Evolutionary conservation across 2,888 invertebrate species (phyloP), one percentile per base, ranked within the genome.

Genomic region (Zootermopsis nevadensis): DNA sequence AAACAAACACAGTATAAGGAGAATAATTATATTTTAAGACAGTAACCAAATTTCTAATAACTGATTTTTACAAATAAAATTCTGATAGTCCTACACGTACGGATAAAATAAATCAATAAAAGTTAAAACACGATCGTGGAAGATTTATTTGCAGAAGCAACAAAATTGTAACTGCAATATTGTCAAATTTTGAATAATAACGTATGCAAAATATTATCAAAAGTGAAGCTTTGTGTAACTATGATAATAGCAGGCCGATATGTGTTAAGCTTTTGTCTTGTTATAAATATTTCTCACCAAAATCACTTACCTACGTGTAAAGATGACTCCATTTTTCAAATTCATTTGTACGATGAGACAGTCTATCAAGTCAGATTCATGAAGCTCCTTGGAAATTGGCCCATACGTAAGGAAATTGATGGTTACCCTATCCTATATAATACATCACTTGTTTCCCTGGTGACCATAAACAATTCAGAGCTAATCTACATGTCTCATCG

Each of bases 391-490:
- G 35, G 33, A 74, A 74, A 74, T 74, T 74, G 35, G 74, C n/a
- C 74, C 38, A 35, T 38, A 42, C 27, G 74, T 74, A 38, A 42
- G 74, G 74, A 38, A 74, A 74, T 38, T 74, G 74, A 74, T 74
- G 74, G 38, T 35, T 33, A 33, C 33, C 10, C 24, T 42, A 19
- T 38, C 24, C 38, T n/a, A 2, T 38, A n/a, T n/a, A 35, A 74
- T 74, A 74, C 8, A 74, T 74, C 74, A 74, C n/a, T 74, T n/a
- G 24, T 38, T 38, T 74, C 74, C 74, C 38, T 69, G 22, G 69
- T 33, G 69, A 22, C 69, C 19, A 69, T 69, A 69, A 69, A 69
- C 69, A 69, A 69, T 69, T 69, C 69, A 30, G 22, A 33, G 12
- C 33, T 69, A 33, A 33, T 69, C 69, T 35, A 33, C 69, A 30